A percentile compares a stretch with the other conserved stretches of the same genome.
These are phyloP conservation scores for Lycopodina hypogea DNA, from an alignment of 37 sponge, comb jelly and placozoan genomes.

Conservation along the genomic window DNA sequence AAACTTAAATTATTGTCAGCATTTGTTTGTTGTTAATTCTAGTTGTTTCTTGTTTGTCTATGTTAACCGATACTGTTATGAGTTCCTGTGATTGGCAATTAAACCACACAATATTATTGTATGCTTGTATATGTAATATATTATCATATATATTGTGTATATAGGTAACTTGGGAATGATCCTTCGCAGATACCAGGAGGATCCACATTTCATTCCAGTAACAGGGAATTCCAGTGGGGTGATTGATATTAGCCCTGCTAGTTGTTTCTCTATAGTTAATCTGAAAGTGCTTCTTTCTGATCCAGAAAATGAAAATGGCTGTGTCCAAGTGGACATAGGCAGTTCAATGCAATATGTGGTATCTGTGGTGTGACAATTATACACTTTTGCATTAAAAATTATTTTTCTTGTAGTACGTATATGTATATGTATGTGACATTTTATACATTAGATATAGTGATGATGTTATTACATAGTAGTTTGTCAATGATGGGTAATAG, in stretches of 20 bases:
- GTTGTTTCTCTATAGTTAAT: constrained; percentile 19
- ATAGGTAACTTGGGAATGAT: constrained; percentile 39
- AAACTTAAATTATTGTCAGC: no score
- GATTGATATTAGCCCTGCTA: not conserved
- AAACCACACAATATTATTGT: no score
- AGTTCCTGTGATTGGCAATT: no score
- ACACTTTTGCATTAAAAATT: not conserved
- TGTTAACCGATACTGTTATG: no score
- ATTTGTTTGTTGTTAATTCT: no score
- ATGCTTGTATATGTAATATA: not conserved
- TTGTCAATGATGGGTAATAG: no score
- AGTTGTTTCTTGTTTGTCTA: no score
- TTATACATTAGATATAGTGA: not conserved
- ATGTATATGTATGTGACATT: no score
- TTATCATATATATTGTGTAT: not conserved
- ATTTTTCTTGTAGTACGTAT: not conserved
- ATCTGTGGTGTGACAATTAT: not conserved
- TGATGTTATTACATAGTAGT: no score
- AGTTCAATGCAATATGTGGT: constrained; percentile 33
- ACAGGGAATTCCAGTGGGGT: constrained; percentile 26
- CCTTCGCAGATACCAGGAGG: constrained; percentile 31
- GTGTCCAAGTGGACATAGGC: constrained; percentile 14
- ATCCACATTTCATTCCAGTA: constrained; percentile 58
- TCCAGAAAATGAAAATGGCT: constrained; percentile 42
- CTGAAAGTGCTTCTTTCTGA: constrained; percentile 15